A percentile compares a stretch with the other conserved stretches of the same genome.
These are phyloP conservation scores for Avahi laniger DNA, from an alignment of 2,797 vertebrate species.

Conservation along the genomic window DNA sequence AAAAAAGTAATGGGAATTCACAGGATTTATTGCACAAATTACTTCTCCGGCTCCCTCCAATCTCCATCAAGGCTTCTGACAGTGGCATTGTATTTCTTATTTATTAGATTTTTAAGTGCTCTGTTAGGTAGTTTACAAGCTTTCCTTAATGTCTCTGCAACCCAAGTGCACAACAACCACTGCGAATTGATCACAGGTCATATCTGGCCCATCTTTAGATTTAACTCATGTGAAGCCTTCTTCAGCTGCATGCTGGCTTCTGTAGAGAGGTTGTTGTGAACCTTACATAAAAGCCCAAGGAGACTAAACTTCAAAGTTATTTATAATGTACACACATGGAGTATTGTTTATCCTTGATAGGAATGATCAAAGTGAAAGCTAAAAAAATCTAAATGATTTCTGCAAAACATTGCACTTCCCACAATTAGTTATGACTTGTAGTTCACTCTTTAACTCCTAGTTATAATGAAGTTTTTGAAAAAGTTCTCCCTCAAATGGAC, in stretches of 20 bases:
- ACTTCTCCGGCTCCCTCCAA: constrained; percentile 50
- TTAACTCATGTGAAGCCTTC: constrained; percentile 45
- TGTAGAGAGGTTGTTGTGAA: constrained; percentile 40
- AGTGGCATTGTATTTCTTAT: constrained; percentile 62
- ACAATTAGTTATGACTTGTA: background rate
- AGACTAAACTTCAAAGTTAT: constrained; percentile 61
- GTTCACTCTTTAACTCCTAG: background rate
- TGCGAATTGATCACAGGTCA: constrained; percentile 49
- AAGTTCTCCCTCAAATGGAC: background rate
- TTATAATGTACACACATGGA: constrained; percentile 30
- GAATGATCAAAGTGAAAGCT: constrained; percentile 42
- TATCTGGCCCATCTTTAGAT: constrained; percentile 38
- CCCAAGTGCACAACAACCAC: background rate
- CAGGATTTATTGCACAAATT: constrained; percentile 75
- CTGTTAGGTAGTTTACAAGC: constrained; percentile 60
- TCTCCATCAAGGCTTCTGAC: constrained; percentile 63
- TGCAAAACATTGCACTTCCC: background rate
- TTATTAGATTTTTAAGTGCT: constrained; percentile 68
- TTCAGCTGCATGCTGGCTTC: constrained; percentile 3
- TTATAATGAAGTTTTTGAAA: background rate
- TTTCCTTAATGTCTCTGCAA: constrained; percentile 48
- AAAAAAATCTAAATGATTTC: constrained; percentile 53
- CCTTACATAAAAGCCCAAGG: constrained; percentile 53
- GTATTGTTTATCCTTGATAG: background rate
- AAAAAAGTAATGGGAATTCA: constrained; percentile 68